Conservation (phyloP, 2,113 vertebrate species). For the Progne subis region DNA sequence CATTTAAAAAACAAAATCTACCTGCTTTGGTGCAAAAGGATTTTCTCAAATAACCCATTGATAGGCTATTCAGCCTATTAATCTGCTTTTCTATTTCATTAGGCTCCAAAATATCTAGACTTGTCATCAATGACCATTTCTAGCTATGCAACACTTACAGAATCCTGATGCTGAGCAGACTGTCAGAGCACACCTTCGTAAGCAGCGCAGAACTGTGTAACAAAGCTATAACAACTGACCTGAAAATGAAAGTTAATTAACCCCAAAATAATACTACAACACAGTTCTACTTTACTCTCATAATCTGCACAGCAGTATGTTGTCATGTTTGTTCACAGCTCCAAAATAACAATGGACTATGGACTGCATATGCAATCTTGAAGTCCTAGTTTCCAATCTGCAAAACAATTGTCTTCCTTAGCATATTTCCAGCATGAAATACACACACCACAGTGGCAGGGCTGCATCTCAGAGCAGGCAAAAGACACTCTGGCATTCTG, state of each 20-base stretch:
- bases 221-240: not conserved
- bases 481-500: not conserved
- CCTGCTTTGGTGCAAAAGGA: not conserved
- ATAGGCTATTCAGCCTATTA: not conserved
- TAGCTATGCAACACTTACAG: not conserved
- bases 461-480: not conserved
- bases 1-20: not conserved
- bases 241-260: not conserved
- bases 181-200: not conserved
- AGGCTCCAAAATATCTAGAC: not conserved
- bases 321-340: not conserved
- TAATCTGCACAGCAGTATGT: not conserved
- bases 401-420: not conserved
- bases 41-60: not conserved
- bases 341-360: not conserved
- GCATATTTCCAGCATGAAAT: not conserved
- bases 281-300: not conserved
- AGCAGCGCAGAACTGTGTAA: not conserved
- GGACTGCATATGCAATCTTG: not conserved
- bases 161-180: not conserved
- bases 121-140: not conserved
- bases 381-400: not conserved
- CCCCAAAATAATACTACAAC: not conserved
- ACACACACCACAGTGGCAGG: not conserved
- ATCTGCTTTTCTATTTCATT: not conserved